These are phyloP conservation scores for Archegozetes longisetosus DNA, from an alignment of 1,140 invertebrate genomes.

Conservation along the genomic window DNA sequence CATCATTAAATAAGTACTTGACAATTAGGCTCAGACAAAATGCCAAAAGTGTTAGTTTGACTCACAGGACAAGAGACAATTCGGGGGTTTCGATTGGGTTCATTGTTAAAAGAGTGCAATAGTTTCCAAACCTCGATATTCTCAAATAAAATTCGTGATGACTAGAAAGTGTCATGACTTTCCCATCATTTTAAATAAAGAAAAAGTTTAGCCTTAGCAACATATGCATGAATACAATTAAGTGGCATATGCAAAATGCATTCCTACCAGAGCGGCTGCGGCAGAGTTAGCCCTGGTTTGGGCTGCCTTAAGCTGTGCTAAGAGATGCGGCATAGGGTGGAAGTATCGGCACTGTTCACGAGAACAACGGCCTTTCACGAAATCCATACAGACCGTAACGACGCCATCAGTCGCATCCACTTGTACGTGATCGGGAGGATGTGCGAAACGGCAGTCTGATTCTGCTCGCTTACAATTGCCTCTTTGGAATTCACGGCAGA, in stretches of 20 bases:
- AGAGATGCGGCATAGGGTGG: slow-evolving; percentile 92
- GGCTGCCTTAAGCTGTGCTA: slow-evolving; percentile 94
- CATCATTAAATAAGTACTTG: too few relatives aligned
- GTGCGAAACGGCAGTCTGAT: slow-evolving; percentile 91
- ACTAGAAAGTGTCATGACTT: too few relatives aligned
- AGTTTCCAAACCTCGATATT: too few relatives aligned
- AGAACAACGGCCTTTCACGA: slow-evolving; percentile 89
- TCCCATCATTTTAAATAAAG: too few relatives aligned
- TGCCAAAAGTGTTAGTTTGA: too few relatives aligned
- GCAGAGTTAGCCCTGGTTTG: slow-evolving; percentile 56
- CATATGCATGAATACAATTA: background rate
- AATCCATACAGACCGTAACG: slow-evolving; percentile 95
- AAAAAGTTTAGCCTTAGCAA: background rate
- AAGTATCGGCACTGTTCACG: slow-evolving; percentile 92
- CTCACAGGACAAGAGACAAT: too few relatives aligned
- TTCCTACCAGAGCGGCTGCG: slow-evolving; percentile 47
- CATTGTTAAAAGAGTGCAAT: too few relatives aligned
- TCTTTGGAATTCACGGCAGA: slow-evolving; percentile 95
- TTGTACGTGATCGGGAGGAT: slow-evolving; percentile 73
- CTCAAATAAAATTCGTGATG: too few relatives aligned
- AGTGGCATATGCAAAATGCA: slow-evolving; percentile 17
- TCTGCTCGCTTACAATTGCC: slow-evolving; percentile 89
- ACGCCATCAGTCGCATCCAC: slow-evolving; percentile 80
- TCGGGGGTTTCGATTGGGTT: too few relatives aligned
- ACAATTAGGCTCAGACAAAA: too few relatives aligned